phyloP scores from a whole-genome alignment of 2,888 invertebrate genomes.

The Busseola fusca region DNA sequence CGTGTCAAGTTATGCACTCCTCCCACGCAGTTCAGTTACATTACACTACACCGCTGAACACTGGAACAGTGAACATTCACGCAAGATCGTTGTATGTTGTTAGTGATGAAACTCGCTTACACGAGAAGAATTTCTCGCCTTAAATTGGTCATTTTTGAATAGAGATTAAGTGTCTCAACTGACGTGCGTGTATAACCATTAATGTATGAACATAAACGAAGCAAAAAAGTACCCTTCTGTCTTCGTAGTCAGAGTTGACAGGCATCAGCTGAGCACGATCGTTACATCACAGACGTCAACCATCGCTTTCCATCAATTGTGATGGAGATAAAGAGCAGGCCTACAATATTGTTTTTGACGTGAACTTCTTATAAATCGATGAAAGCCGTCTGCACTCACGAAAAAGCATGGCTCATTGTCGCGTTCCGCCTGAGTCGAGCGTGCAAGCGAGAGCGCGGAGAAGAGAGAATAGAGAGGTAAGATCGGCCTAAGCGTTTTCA shows the following conservation, averaged over 20 bases:
- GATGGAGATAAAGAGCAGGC: no score
- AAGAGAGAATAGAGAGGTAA: no score
- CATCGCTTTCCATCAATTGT: no score
- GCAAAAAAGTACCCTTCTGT: not conserved
- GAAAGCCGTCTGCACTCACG: no score
- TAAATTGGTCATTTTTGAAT: not conserved
- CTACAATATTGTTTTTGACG: no score
- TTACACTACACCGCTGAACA: conserved; percentile 2
- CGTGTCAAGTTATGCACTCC: conserved; percentile 19
- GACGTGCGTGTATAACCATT: not conserved
- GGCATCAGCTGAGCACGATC: not conserved
- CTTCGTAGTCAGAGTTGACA: not conserved
- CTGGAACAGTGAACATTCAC: conserved; percentile 11
- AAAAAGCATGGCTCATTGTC: no score
- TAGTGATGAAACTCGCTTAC: not conserved
- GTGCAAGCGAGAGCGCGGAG: no score
- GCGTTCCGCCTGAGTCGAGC: no score
- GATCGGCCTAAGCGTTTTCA: no score
- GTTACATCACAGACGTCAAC: not conserved
- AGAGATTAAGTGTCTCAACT: not conserved
- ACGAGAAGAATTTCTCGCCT: not conserved
- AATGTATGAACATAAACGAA: not conserved
- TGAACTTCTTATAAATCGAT: no score
- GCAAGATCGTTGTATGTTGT: not conserved
- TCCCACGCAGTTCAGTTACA: conserved; percentile 10